A percentile compares a stretch with the other conserved stretches of the same genome.
These are phyloP conservation scores for Dicentrarchus labrax DNA, from an alignment of 2,113 vertebrate species.

Conservation along the genomic window DNA sequence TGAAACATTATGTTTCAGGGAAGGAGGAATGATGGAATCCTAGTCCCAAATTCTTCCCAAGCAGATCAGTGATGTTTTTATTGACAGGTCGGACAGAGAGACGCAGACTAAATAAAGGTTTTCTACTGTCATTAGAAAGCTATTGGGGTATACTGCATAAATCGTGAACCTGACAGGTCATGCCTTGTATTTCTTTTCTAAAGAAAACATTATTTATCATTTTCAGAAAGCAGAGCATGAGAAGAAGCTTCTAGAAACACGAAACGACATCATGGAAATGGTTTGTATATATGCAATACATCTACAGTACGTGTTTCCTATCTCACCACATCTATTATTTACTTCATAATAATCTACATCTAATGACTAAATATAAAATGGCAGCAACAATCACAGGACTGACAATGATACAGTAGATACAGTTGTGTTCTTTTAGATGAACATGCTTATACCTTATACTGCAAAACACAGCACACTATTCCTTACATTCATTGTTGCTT, in stretches of 20 bases:
- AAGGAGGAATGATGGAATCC: neutral
- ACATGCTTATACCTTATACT: neutral
- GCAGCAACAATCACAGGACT: neutral
- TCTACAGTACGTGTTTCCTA: neutral
- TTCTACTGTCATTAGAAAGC: neutral
- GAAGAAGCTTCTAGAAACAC: constrained; percentile 90
- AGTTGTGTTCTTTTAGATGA: neutral
- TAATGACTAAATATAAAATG: too few relatives aligned
- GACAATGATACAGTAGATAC: neutral
- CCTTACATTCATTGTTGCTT: neutral
- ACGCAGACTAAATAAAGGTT: neutral
- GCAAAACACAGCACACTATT: neutral
- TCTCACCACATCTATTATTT: neutral
- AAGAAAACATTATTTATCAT: neutral
- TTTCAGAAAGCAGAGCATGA: constrained; percentile 90
- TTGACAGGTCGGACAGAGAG: neutral
- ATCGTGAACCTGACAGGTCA: neutral
- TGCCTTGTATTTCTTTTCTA: neutral
- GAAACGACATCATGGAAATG: constrained; percentile 92
- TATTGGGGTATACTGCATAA: neutral
- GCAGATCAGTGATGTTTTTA: neutral
- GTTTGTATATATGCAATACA: constrained; percentile 80
- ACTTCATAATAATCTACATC: neutral
- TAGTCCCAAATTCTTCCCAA: neutral
- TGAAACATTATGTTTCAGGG: neutral